These are phyloP conservation scores for Mechanitis messenoides DNA, from an alignment of 2,888 invertebrate species.

Conservation along the genomic window DNA sequence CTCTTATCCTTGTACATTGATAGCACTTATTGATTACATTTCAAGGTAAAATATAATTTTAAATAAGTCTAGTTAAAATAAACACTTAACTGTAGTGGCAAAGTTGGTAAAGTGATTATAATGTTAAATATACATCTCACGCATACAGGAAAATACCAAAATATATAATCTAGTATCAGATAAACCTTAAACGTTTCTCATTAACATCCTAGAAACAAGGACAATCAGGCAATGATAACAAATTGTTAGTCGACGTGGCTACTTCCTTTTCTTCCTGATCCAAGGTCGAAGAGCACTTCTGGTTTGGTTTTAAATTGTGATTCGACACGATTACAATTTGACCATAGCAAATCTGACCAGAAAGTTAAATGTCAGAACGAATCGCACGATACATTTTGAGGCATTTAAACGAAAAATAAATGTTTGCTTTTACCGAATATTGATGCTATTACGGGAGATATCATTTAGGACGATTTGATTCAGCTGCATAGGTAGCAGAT, in stretches of 20 bases:
- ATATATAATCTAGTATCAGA: neutral
- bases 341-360: conserved; percentile 19
- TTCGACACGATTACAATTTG: conserved; percentile 20
- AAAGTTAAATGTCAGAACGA: conserved; percentile 24
- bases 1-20: conserved; percentile 26
- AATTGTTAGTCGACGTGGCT: conserved; percentile 2
- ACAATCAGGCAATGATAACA: conserved; percentile 6
- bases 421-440: conserved; percentile 3
- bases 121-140: conserved; percentile 5
- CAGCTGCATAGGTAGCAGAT: neutral
- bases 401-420: conserved; percentile 1
- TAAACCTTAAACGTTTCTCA: conserved; percentile 1
- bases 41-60: conserved; percentile 18
- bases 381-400: conserved; percentile 12
- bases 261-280: conserved; percentile 8
- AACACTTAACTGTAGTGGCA: neutral
- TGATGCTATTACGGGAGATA: neutral
- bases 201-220: conserved; percentile 6
- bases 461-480: neutral
- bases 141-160: conserved; percentile 8
- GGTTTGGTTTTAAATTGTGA: conserved; percentile 18
- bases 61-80: neutral
- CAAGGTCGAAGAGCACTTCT: conserved; percentile 18
- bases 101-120: conserved; percentile 3
- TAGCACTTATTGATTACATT: conserved; percentile 21